Evolutionary conservation across 2,888 invertebrate species (phyloP).

Genomic region (Tenthredo amoena): DNA sequence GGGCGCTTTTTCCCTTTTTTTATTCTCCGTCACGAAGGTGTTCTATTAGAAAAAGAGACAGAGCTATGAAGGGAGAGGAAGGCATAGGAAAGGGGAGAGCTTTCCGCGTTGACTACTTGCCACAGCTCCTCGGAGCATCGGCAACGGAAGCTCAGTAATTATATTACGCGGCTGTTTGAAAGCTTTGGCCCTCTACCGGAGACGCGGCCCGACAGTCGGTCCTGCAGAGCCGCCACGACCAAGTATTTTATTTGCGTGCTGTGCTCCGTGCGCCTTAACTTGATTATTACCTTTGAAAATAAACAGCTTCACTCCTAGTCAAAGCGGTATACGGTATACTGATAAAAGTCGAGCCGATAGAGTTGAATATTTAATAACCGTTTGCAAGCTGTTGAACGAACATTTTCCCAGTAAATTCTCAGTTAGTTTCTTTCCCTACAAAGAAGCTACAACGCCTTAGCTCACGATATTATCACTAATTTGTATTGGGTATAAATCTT

Average conservation of each 20-base stretch:
- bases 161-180: conserved; percentile 51
- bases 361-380: not conserved
- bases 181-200: conserved; percentile 45
- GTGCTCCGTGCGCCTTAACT: conserved; percentile 35
- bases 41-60: not conserved
- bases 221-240: conserved; percentile 3
- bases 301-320: conserved; percentile 31
- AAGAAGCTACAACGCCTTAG: not conserved
- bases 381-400: not conserved
- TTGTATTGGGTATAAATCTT: not conserved
- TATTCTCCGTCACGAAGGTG: not conserved
- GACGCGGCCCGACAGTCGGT: conserved; percentile 18
- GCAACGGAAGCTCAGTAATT: conserved; percentile 50
- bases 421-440: not conserved
- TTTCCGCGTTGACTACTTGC: conserved; percentile 26
- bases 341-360: not conserved
- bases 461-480: not conserved
- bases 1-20: not conserved
- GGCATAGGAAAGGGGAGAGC: not conserved
- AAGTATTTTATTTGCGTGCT: conserved; percentile 46
- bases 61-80: not conserved
- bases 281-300: conserved; percentile 41
- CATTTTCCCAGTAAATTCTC: not conserved
- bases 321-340: not conserved
- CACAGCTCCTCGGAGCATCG: conserved; percentile 33